Conservation (phyloP, 30 jellyfish, hydroid and myxozoan genomes). For the Mastigias papua region DNA sequence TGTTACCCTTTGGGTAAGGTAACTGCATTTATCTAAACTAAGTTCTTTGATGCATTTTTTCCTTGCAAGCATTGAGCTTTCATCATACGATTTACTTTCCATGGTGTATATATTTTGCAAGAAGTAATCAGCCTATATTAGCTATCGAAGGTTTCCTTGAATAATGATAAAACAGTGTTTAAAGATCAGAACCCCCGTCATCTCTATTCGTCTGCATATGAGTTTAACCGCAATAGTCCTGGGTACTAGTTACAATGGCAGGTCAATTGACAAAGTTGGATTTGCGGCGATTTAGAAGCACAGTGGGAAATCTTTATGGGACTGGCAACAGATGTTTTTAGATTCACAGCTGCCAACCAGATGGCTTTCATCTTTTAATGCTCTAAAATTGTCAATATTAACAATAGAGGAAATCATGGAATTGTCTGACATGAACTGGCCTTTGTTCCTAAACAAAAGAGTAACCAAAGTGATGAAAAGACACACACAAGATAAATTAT, state of each 20-base stretch:
- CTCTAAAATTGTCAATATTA: slow-evolving; percentile 71
- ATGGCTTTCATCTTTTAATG: slow-evolving; percentile 59
- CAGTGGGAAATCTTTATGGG: slow-evolving; percentile 75
- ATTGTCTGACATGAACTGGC: slow-evolving; percentile 40
- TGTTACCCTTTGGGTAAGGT: too few species aligned
- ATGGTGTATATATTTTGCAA: too few species aligned
- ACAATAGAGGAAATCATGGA: slow-evolving; percentile 36
- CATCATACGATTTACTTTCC: too few species aligned
- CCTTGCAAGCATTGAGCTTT: too few species aligned
- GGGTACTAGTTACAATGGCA: slow-evolving; percentile 51
- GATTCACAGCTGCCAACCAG: slow-evolving; percentile 78
- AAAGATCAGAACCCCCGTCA: slow-evolving; percentile 27
- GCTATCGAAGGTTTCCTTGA: too few species aligned
- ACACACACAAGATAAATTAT: slow-evolving; percentile 76
- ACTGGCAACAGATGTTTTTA: slow-evolving; percentile 66
- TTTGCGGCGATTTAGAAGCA: slow-evolving; percentile 74
- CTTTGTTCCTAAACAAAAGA: slow-evolving; percentile 35
- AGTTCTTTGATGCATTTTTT: too few species aligned
- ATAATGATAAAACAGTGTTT: too few species aligned
- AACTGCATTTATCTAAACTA: too few species aligned
- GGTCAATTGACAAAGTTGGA: slow-evolving; percentile 60
- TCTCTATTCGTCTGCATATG: slow-evolving; percentile 2
- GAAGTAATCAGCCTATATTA: too few species aligned
- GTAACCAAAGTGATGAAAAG: slow-evolving; percentile 64
- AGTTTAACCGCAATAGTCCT: slow-evolving; percentile 49